These are phyloP conservation scores for Andrena hattorfiana DNA, from an alignment of 2,888 invertebrate species.

Conservation along the genomic window DNA sequence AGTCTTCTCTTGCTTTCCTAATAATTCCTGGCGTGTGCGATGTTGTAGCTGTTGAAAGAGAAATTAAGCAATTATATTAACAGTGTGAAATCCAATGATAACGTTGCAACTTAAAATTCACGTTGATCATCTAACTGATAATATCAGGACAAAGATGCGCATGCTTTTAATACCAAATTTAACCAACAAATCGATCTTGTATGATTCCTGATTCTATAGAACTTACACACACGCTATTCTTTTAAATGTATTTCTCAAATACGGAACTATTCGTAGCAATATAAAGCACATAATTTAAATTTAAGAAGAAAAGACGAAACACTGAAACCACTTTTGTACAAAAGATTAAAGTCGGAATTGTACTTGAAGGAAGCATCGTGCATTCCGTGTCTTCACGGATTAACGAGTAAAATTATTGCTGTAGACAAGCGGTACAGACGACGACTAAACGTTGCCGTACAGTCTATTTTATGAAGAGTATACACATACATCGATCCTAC, in stretches of 20 bases:
- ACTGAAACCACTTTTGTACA: slow-evolving; percentile 20
- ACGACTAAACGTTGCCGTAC: slow-evolving; percentile 1
- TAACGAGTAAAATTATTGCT: slow-evolving; percentile 45
- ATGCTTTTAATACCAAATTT: slow-evolving; percentile 61
- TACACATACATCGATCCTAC: slow-evolving; percentile 14
- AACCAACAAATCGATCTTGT: slow-evolving; percentile 31
- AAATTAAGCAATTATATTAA: neutral
- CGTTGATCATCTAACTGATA: slow-evolving; percentile 44
- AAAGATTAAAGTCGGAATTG: slow-evolving; percentile 27
- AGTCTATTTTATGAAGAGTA: neutral
- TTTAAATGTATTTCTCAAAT: slow-evolving; percentile 12
- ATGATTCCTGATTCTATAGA: slow-evolving; percentile 1
- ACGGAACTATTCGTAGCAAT: slow-evolving; percentile 32
- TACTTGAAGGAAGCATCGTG: slow-evolving; percentile 58
- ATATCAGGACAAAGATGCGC: slow-evolving; percentile 53
- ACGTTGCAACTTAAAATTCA: slow-evolving; percentile 22
- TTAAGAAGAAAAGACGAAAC: slow-evolving; percentile 30
- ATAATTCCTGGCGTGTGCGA: slow-evolving; percentile 81
- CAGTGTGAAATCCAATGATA: neutral
- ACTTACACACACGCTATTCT: slow-evolving; percentile 18
- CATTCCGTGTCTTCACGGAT: slow-evolving; percentile 50
- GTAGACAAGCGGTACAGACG: slow-evolving; percentile 37
- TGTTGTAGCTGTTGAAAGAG: slow-evolving; percentile 78
- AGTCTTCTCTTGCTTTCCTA: slow-evolving; percentile 83
- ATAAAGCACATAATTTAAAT: slow-evolving; percentile 31